Percentiles rank a stretch among this genome's conserved stretches.
phyloP scores from a whole-genome alignment of 2,888 invertebrate genomes.

The Mesorhabditis belari region DNA sequence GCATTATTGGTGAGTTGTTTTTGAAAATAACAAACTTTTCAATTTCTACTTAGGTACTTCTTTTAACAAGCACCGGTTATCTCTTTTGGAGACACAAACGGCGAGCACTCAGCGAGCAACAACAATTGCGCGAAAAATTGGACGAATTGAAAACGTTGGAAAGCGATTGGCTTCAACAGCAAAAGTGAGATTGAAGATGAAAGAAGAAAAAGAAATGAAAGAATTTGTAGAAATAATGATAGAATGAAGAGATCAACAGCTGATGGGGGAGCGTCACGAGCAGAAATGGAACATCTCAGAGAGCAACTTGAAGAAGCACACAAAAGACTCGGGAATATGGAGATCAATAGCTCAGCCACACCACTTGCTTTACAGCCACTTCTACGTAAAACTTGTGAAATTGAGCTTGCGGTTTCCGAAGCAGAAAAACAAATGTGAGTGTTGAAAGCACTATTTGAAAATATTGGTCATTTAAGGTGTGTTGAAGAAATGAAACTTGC shows the following conservation, averaged over 20 bases:
- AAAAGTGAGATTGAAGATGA: no score
- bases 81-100: conserved; percentile 22
- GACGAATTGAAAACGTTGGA: conserved; percentile 80
- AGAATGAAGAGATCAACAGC: conserved; percentile 7
- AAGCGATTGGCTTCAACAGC: no score
- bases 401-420: conserved; percentile 66
- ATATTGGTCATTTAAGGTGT: conserved; percentile 56
- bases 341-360: conserved; percentile 59
- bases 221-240: background rate
- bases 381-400: conserved; percentile 89
- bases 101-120: conserved; percentile 11
- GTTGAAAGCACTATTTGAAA: background rate
- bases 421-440: conserved; percentile 35
- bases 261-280: conserved; percentile 12
- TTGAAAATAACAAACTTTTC: background rate
- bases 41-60: conserved; percentile 18
- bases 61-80: conserved; percentile 55
- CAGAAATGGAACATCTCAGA: conserved; percentile 29
- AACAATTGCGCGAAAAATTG: conserved; percentile 12
- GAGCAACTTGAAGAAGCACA: conserved; percentile 43
- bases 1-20: conserved; percentile 23
- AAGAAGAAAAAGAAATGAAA: no score
- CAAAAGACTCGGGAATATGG: conserved; percentile 39
- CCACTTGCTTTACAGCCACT: conserved; percentile 83
- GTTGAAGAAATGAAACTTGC: conserved; percentile 78